Evolutionary conservation across 64 coral and sea anemone species (phyloP), one percentile per base, ranked within the genome.

Genomic region (Actinia tenebrosa): DNA sequence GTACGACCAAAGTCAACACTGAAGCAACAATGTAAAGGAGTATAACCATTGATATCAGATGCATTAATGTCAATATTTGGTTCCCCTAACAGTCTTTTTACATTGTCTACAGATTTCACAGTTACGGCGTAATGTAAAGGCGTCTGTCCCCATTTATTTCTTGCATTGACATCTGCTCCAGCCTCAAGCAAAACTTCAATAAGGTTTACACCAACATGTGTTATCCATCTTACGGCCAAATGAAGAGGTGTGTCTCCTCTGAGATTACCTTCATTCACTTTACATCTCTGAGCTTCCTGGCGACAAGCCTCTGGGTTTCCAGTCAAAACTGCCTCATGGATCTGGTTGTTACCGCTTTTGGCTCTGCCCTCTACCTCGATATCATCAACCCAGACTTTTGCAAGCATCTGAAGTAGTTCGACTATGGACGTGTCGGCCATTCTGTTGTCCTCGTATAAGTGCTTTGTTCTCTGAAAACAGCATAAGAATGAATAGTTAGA

Each of bases 121-220:
- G 66, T 86, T 46, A 44, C 84, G 46, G 84, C 84, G 68, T 86
- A 86, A 63, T 71, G 84, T 66, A 86, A 8, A 71, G 84, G 84
- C 2, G 84, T 86, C 68, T 86, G 84, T 10, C 84, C 84, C 84
- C 84, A 86, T 20, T 50, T 86, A 42, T 86, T 86, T 86, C 68
- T 25, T 64, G 44, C 68, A 37, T 86, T 86, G 19, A 86, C 84
- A 86, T 71, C 62, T 86, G 4, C 62, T 47, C 84, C 84, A 45
- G 64, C 68, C 47, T 23, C 62, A 37, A 86, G 42, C 61, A 86
- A 64, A 13, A 86, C 22, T 22, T 47, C 61, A 86, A 71, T 86
- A 5, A 86, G 15, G n/a, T 17, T 45, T 10, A 16, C 13, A 69
- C 62, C 62, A 46, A 45, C 62, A 25, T 50, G 84, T 66, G 84